These are phyloP conservation scores for Himantopus leucocephalus DNA, from an alignment of 2,113 vertebrate genomes.

Conservation along the genomic window DNA sequence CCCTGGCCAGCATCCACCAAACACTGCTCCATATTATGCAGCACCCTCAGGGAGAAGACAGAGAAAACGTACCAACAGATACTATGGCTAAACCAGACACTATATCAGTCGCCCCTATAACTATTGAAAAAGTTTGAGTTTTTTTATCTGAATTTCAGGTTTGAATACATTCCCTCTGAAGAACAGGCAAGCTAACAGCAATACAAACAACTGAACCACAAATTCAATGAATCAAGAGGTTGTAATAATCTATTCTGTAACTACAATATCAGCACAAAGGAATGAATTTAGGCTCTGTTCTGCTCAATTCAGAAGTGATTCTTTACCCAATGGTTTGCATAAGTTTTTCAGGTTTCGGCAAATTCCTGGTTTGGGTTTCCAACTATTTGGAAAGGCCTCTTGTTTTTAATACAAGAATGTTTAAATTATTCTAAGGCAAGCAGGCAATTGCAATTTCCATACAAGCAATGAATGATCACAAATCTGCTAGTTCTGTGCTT, in stretches of 20 bases:
- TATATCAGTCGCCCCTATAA: not conserved
- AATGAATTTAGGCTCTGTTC: not conserved
- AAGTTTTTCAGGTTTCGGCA: not conserved
- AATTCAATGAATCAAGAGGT: not conserved
- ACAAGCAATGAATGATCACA: not conserved
- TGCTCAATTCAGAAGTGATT: not conserved
- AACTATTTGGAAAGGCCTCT: not conserved
- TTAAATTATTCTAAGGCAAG: not conserved
- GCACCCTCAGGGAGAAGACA: not conserved
- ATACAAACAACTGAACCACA: not conserved
- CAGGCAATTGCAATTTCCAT: not conserved
- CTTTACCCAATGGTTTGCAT: not conserved
- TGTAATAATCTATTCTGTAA: not conserved
- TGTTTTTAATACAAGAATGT: not conserved
- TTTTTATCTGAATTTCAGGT: not conserved
- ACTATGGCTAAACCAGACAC: not conserved
- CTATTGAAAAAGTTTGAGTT: accelerated
- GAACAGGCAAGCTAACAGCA: not conserved
- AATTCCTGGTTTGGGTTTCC: not conserved
- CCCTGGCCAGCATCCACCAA: too few relatives aligned
- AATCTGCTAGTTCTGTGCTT: not conserved
- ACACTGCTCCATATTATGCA: too few relatives aligned
- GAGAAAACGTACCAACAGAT: not conserved
- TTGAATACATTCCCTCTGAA: not conserved
- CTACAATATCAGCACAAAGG: not conserved